These are phyloP conservation scores for Rhadinocentrus ornatus DNA, from an alignment of 2,797 vertebrate species.

Conservation along the genomic window DNA sequence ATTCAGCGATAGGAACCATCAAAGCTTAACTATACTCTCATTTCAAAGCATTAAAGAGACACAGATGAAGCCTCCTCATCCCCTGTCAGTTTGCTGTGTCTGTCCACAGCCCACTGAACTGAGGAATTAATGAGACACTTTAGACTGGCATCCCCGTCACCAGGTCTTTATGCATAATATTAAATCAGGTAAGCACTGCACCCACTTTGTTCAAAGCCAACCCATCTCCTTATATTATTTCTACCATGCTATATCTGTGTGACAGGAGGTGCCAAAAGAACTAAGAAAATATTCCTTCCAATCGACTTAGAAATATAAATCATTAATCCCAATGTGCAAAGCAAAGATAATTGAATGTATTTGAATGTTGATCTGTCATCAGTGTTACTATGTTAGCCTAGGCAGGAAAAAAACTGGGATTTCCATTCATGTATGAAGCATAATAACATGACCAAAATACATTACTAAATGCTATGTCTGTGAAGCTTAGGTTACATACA, in stretches of 20 bases:
- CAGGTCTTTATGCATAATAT: slow-evolving; percentile 68
- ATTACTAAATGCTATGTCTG: slow-evolving; percentile 2
- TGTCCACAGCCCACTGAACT: slow-evolving; percentile 78
- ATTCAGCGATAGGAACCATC: slow-evolving; percentile 66
- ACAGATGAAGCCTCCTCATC: slow-evolving; percentile 58
- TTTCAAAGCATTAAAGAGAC: slow-evolving; percentile 68
- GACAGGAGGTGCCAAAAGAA: slow-evolving; percentile 48
- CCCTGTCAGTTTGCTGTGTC: slow-evolving; percentile 71
- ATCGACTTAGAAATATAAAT: slow-evolving; percentile 56
- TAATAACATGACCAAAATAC: slow-evolving; percentile 27
- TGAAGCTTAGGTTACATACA: neutral
- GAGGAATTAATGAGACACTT: slow-evolving; percentile 81
- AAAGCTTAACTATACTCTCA: slow-evolving; percentile 64
- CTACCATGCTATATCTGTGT: slow-evolving; percentile 38
- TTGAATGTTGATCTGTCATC: slow-evolving; percentile 49
- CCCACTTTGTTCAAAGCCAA: slow-evolving; percentile 35
- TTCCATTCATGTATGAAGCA: slow-evolving; percentile 22
- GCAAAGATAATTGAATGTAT: slow-evolving; percentile 68
- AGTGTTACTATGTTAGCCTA: slow-evolving; percentile 4
- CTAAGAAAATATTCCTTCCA: slow-evolving; percentile 38
- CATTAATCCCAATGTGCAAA: slow-evolving; percentile 64
- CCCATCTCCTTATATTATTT: slow-evolving; percentile 44
- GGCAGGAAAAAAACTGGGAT: neutral
- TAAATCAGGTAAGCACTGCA: slow-evolving; percentile 68
- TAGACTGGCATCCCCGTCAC: slow-evolving; percentile 58